Conservation (phyloP, 2,113 vertebrate genomes). For the Aegithalos caudatus region DNA sequence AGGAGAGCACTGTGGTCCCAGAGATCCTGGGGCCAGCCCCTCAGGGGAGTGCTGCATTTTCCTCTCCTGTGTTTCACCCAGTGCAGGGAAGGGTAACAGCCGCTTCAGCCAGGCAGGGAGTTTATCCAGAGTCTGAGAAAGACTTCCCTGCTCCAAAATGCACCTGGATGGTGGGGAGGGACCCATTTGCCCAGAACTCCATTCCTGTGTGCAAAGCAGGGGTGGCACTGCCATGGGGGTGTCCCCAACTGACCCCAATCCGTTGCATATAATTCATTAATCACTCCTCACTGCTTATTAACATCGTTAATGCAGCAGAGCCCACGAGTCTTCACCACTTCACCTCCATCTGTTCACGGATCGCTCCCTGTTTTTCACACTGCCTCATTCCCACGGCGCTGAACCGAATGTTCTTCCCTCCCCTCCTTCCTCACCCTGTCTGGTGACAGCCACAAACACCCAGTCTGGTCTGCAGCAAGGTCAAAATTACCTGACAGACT, state of each 20-base stretch:
- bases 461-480: background rate
- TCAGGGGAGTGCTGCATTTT: background rate
- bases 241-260: background rate
- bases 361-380: background rate
- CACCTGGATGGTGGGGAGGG: background rate
- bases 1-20: background rate
- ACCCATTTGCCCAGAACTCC: background rate
- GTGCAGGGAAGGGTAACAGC: background rate
- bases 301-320: background rate
- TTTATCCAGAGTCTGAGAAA: background rate
- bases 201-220: background rate
- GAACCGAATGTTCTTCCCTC: background rate
- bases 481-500: background rate
- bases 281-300: background rate
- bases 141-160: background rate
- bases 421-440: background rate
- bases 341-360: background rate
- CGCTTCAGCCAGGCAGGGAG: background rate
- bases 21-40: background rate
- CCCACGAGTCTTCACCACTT: background rate
- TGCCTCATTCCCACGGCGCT: rapidly evolving
- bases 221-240: background rate
- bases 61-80: background rate
- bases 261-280: background rate
- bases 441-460: background rate